Base-by-base conservation (phyloP, 2,113 vertebrate genomes). In the Loxodonta africana region DNA sequence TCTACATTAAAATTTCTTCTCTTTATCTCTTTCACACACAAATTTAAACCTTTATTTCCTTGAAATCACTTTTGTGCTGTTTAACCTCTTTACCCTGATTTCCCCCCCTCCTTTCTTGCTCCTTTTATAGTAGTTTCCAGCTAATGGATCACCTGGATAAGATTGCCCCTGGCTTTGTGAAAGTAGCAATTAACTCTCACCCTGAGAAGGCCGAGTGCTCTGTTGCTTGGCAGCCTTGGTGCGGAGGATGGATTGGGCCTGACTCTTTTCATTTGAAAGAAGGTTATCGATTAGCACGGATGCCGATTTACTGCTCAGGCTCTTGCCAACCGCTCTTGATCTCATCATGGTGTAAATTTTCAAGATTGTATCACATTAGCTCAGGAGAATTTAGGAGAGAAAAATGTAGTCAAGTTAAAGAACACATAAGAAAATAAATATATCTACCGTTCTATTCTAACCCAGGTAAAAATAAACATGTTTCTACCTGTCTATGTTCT, bases 131-230 rank as follows among this genome's bases (percentile, higher is more conserved):
- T 71, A 78, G 73, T 96, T 98, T 97, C 87, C 88, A 76, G 86
- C 96, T 98, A 98, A 98, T 98, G 98, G 95, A 93, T 98, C 94
- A 98, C 98, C 98, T 98, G 98, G 98, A 96, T 95, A 88, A 92
- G 91, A 94, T 94, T 98, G 98, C 98, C 18, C 65, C 94, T 76
- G 95, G 96, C 97, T 98, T 97, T 98, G 97, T 97, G 96, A 93
- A 97, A 97, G 97, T 5, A 83, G 97, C 97, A 97, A 98, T 98
- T 98, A 99, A 97, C 73, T 92, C 65, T 97, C 94, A 95, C 97
- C 96, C 85, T 30, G 95, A 98, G 97, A 95, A 96, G 97, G 92
- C 14, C 1, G 33, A 88, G 92, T 94, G 95, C 93, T 97, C 85
- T 62, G 94, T 94, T 97, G 96, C 97, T 67, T 94, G 88, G 94